Evolutionary conservation across 2,888 invertebrate genomes (phyloP).

Genomic region (Ophion obscuratus): DNA sequence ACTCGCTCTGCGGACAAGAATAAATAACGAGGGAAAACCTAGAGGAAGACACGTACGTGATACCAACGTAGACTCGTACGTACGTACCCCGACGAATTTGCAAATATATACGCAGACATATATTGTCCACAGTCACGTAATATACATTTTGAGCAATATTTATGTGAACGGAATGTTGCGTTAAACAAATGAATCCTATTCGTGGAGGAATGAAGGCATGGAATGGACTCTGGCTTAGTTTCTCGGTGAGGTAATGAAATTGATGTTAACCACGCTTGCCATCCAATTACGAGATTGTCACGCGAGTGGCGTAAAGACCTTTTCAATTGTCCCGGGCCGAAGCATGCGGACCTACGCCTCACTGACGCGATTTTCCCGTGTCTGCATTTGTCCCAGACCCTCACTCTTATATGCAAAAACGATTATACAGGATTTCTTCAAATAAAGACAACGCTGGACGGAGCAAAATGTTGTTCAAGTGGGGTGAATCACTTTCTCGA

Average conservation of each 20-base stretch:
- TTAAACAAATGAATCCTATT: not conserved
- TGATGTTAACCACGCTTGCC: slow-evolving; percentile 63
- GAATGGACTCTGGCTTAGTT: slow-evolving; percentile 44
- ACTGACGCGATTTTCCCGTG: slow-evolving; percentile 35
- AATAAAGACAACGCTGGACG: not conserved
- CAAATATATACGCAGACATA: not conserved
- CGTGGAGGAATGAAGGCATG: slow-evolving; percentile 28
- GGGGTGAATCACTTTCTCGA: not conserved
- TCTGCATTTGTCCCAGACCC: slow-evolving; percentile 34
- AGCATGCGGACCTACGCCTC: slow-evolving; percentile 36
- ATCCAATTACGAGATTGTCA: slow-evolving; percentile 66
- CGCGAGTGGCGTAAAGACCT: slow-evolving; percentile 65
- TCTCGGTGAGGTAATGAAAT: slow-evolving; percentile 58
- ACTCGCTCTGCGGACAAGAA: not conserved
- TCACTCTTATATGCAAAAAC: slow-evolving; percentile 1
- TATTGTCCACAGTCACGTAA: not conserved
- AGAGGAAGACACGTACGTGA: not conserved
- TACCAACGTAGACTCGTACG: not conserved
- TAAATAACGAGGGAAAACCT: not conserved
- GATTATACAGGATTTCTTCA: slow-evolving; percentile 11
- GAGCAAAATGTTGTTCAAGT: not conserved
- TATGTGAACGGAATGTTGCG: too few relatives aligned
- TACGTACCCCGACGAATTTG: not conserved
- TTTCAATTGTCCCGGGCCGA: slow-evolving; percentile 60
- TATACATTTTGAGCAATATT: too few relatives aligned